Conservation (phyloP, 2,113 vertebrate species). For the Nibea coibor region DNA sequence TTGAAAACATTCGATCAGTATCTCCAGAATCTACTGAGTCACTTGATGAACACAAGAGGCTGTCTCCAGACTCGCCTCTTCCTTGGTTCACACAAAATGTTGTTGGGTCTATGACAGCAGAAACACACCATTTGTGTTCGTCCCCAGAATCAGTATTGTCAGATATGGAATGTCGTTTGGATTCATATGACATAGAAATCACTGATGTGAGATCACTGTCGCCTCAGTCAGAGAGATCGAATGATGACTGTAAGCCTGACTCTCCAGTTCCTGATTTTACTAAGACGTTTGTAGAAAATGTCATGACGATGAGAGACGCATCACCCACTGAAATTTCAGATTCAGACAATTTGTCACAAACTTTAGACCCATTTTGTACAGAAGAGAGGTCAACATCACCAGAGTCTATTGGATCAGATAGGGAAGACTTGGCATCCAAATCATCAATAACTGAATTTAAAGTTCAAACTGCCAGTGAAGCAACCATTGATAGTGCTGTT, state of each 20-base stretch:
- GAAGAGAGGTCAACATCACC: conserved; percentile 53
- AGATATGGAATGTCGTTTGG: conserved; percentile 34
- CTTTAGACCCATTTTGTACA: background rate
- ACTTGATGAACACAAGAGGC: conserved; percentile 45
- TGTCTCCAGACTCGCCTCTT: conserved; percentile 64
- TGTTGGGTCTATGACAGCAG: conserved; percentile 7
- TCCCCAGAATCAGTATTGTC: conserved; percentile 55
- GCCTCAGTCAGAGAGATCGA: conserved; percentile 48
- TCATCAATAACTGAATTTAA: conserved; percentile 4
- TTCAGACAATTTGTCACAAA: conserved; percentile 30
- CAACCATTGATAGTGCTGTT: background rate
- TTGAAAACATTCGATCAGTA: conserved; percentile 28
- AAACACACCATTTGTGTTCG: background rate
- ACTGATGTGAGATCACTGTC: conserved; percentile 37
- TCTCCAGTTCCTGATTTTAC: conserved; percentile 51
- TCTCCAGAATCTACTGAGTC: conserved; percentile 61
- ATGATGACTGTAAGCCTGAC: conserved; percentile 39
- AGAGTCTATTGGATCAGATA: conserved; percentile 31
- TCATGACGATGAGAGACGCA: conserved; percentile 10
- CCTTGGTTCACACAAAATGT: conserved; percentile 53
- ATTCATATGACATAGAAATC: conserved; percentile 1
- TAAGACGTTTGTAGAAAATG: conserved; percentile 22
- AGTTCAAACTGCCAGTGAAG: background rate
- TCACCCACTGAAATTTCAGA: conserved; percentile 29
- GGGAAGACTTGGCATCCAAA: background rate